These are phyloP conservation scores for Metaphire vulgaris DNA, from an alignment of 1,140 invertebrate genomes.

Conservation along the genomic window DNA sequence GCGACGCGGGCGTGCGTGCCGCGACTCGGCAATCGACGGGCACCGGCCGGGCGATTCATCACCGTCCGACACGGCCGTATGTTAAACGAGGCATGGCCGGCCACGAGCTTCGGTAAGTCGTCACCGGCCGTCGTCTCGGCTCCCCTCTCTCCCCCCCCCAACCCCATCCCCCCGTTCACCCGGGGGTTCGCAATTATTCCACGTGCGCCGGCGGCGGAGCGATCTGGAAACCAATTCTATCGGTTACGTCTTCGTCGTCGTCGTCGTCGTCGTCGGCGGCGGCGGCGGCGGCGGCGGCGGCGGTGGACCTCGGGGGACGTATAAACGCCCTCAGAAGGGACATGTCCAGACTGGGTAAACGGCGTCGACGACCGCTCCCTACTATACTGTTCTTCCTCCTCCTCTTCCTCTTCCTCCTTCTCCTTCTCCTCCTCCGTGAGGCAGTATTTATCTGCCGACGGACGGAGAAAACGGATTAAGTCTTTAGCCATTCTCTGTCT, in stretches of 20 bases:
- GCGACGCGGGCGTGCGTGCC: too few species aligned
- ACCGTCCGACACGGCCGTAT: background rate
- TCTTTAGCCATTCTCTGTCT: background rate
- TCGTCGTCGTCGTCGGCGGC: too few species aligned
- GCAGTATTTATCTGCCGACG: background rate
- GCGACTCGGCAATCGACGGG: background rate
- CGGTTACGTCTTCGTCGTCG: background rate
- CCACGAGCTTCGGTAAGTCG: background rate
- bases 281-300: too few species aligned
- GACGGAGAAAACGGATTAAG: background rate
- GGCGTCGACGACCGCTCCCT: too few species aligned
- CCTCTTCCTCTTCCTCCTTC: too few species aligned
- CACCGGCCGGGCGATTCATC: background rate
- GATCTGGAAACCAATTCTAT: background rate
- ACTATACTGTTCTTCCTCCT: too few species aligned
- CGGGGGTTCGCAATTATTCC: background rate
- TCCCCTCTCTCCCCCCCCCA: too few species aligned
- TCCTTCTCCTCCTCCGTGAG: too few species aligned
- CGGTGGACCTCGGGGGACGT: too few species aligned
- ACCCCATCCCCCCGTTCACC: too few species aligned
- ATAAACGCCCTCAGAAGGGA: background rate
- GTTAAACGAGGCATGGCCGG: background rate
- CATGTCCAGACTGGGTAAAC: background rate
- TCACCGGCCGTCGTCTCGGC: background rate
- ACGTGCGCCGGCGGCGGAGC: background rate